A percentile compares a stretch with the other conserved stretches of the same genome.
Conservation (phyloP, 2,113 vertebrate genomes). For the Siniperca knerii region DNA sequence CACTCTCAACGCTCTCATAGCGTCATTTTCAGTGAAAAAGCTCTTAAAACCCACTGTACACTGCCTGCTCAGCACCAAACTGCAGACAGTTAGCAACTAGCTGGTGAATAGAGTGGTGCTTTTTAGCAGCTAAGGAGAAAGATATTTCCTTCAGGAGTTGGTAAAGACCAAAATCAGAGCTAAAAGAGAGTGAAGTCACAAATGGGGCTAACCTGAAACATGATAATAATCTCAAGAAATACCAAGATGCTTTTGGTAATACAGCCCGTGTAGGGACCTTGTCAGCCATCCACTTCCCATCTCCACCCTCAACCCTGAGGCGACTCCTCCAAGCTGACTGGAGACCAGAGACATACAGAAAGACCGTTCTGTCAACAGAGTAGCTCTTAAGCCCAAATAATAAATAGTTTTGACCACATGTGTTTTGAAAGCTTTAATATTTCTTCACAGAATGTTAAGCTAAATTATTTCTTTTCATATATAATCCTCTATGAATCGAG, state of each 20-base stretch:
- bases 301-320: conserved; percentile 41
- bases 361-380: conserved; percentile 50
- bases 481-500: conserved; percentile 24
- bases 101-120: not conserved
- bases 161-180: conserved; percentile 7
- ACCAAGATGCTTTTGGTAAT: conserved; percentile 66
- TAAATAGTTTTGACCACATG: conserved; percentile 29
- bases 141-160: not conserved
- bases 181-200: conserved; percentile 25
- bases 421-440: conserved; percentile 64
- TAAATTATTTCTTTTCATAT: conserved; percentile 18
- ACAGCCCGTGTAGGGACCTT: conserved; percentile 64
- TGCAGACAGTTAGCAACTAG: not conserved
- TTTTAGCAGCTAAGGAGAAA: not conserved
- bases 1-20: not conserved
- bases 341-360: conserved; percentile 66
- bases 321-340: conserved; percentile 70
- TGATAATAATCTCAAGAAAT: conserved; percentile 36
- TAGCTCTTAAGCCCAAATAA: conserved; percentile 31
- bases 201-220: conserved; percentile 30
- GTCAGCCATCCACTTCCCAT: conserved; percentile 58
- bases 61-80: not conserved
- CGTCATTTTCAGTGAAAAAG: not conserved
- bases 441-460: conserved; percentile 47
- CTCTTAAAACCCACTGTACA: not conserved